Conservation (phyloP, 2,113 vertebrate genomes). For the Cryptomyrus ogoouensis region DNA sequence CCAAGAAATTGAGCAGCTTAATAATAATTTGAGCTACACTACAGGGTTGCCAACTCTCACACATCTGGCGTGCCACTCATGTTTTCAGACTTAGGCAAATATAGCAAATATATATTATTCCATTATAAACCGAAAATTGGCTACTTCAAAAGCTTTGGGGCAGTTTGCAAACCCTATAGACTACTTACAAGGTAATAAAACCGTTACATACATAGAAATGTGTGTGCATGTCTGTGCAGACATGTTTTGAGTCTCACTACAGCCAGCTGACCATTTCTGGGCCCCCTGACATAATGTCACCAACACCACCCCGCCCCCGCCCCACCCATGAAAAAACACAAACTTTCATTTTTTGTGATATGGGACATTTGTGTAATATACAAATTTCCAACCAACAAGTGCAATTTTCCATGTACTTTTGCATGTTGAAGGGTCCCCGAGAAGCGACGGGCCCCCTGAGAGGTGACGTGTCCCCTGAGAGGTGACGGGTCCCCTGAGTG, state of each 20-base stretch:
- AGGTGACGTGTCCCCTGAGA: too few species aligned
- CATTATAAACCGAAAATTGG: background rate
- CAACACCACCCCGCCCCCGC: too few species aligned
- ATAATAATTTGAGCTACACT: background rate
- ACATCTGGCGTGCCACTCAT: background rate
- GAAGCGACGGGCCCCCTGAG: background rate
- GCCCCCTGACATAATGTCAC: background rate
- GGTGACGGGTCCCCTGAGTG: background rate
- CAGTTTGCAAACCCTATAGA: background rate
- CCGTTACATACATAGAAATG: background rate
- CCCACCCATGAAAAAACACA: background rate
- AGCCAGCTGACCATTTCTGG: background rate
- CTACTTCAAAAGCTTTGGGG: background rate
- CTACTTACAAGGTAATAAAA: background rate
- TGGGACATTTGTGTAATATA: background rate
- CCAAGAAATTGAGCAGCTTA: background rate
- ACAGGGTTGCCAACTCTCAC: background rate
- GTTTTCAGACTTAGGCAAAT: background rate
- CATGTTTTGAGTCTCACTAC: background rate
- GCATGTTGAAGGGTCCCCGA: background rate
- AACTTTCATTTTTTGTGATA: background rate
- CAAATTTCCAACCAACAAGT: background rate
- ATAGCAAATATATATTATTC: background rate
- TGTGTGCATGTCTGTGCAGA: background rate
- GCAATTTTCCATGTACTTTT: background rate